phyloP scores from a whole-genome alignment of 2,113 vertebrate genomes.

The Actenoides lindsayi region DNA sequence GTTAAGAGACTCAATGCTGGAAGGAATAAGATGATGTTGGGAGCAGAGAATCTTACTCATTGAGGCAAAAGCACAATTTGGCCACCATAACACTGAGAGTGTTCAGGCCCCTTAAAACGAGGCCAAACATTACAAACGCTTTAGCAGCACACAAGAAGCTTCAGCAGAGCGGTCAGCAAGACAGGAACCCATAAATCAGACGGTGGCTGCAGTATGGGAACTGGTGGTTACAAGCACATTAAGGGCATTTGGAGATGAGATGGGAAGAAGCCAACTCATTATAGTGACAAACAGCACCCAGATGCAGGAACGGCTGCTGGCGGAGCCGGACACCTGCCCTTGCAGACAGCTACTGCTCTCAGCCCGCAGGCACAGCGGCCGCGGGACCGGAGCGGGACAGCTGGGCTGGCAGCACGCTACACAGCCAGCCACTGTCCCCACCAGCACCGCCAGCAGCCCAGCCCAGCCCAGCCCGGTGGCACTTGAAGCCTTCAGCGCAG shows the following conservation, averaged over 20 bases:
- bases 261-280: conserved; percentile 48
- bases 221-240: background rate
- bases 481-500: background rate
- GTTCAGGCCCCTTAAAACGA: background rate
- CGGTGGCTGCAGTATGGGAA: background rate
- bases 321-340: conserved; percentile 33
- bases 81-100: fast-evolving
- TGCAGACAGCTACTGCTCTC: background rate
- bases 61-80: background rate
- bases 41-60: background rate
- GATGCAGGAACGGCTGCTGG: background rate
- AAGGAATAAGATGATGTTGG: background rate
- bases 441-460: background rate
- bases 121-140: background rate
- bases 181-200: conserved; percentile 28
- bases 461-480: background rate
- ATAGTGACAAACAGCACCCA: conserved; percentile 44
- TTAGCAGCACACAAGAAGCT: background rate
- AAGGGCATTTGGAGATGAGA: background rate
- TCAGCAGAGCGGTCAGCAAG: background rate
- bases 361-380: background rate
- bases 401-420: background rate
- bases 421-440: background rate
- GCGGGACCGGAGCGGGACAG: background rate
- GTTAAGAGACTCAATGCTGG: background rate